A percentile compares a stretch with the other conserved stretches of the same genome.
Conservation (phyloP, 2,888 invertebrate genomes). For the Clusia tigrina region DNA sequence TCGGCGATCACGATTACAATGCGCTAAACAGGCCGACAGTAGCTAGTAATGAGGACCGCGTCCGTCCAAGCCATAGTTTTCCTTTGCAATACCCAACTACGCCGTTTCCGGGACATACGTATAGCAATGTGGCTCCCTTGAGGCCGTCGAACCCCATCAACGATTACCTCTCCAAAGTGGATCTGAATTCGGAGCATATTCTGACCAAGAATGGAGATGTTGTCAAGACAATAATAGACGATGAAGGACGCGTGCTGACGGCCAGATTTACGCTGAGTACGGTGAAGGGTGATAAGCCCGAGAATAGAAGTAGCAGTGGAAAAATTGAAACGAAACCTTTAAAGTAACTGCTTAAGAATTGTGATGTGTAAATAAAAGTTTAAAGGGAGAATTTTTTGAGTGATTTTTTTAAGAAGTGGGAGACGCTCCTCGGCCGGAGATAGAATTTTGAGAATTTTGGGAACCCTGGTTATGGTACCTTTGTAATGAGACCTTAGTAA, state of each 20-base stretch:
- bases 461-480: too few relatives aligned
- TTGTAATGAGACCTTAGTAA: too few relatives aligned
- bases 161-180: slow-evolving; percentile 42
- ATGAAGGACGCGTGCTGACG: slow-evolving; percentile 47
- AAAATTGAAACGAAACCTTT: too few relatives aligned
- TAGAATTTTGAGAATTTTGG: too few relatives aligned
- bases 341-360: too few relatives aligned
- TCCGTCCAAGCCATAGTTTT: not conserved
- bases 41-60: not conserved
- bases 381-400: too few relatives aligned
- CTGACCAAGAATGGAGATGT: slow-evolving; percentile 41
- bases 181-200: slow-evolving; percentile 42
- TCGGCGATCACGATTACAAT: too few relatives aligned
- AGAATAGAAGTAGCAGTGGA: too few relatives aligned
- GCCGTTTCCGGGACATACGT: not conserved
- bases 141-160: slow-evolving; percentile 34
- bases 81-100: not conserved
- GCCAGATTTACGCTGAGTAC: slow-evolving; percentile 46
- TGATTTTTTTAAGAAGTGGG: too few relatives aligned
- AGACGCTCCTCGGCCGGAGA: too few relatives aligned
- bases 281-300: slow-evolving; percentile 31
- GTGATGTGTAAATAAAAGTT: too few relatives aligned
- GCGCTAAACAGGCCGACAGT: not conserved
- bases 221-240: slow-evolving; percentile 46
- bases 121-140: not conserved